Conservation (phyloP, 1,140 invertebrate species). For the Drosophila ficusphila region DNA sequence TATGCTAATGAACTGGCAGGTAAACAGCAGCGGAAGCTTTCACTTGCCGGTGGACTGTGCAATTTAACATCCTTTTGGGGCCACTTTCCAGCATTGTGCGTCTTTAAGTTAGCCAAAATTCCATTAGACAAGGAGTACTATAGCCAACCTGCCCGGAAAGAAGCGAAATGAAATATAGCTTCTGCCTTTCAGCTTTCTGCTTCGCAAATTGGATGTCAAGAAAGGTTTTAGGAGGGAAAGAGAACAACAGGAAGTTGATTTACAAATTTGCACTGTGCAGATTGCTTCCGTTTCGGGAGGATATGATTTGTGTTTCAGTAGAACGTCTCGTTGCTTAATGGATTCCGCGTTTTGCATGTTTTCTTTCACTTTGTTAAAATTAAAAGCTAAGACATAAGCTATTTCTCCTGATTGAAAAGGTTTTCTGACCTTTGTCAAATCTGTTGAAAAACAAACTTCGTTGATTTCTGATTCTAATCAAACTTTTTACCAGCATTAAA, state of each 20-base stretch:
- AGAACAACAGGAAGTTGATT: background rate
- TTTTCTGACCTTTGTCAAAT: too few relatives aligned
- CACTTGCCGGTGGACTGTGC: background rate
- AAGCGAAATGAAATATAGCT: background rate
- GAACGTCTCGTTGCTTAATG: background rate
- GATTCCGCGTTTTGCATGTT: background rate
- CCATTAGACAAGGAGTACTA: background rate
- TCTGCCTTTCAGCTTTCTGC: background rate
- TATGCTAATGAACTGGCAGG: conserved; percentile 22
- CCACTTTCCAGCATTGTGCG: background rate
- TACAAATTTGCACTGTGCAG: background rate
- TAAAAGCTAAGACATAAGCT: too few relatives aligned
- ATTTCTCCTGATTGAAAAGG: too few relatives aligned
- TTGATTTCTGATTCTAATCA: too few relatives aligned
- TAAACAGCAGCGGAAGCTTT: background rate
- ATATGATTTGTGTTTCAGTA: conserved; percentile 15
- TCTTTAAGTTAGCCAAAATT: background rate
- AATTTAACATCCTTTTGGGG: background rate
- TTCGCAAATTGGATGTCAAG: background rate
- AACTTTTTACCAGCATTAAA: conserved; percentile 28
- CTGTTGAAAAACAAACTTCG: too few relatives aligned
- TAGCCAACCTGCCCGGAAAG: background rate
- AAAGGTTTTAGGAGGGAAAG: background rate
- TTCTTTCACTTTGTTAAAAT: too few relatives aligned
- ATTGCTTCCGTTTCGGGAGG: conserved; percentile 14